Conservation (phyloP, 1,140 invertebrate genomes). For the Aphelenchoides besseyi region DNA sequence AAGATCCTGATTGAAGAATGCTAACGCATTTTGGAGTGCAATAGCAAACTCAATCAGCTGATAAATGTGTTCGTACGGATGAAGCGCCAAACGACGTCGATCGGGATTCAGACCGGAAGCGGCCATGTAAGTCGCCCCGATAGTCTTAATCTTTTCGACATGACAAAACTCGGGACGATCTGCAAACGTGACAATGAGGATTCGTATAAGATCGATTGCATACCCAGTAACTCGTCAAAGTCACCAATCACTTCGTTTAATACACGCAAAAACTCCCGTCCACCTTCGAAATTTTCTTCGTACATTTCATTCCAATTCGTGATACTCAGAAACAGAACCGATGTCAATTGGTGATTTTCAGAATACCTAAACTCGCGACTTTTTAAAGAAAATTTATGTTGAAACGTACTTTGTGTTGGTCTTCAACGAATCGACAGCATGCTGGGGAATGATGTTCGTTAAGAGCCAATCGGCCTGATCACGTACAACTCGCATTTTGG, state of each 20-base stretch:
- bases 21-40: conserved; percentile 54
- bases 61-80: conserved; percentile 62
- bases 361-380: no score
- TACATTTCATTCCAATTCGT: conserved; percentile 93
- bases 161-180: conserved; percentile 76
- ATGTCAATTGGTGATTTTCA: conserved; percentile 86
- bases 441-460: conserved; percentile 90
- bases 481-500: conserved; percentile 71
- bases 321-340: conserved; percentile 88
- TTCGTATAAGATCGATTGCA: background rate
- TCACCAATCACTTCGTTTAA: conserved; percentile 89
- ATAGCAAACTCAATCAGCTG: conserved; percentile 62
- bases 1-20: conserved; percentile 59
- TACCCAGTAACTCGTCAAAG: conserved; percentile 81
- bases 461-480: conserved; percentile 92
- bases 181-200: background rate
- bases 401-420: conserved; percentile 89
- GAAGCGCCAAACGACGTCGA: conserved; percentile 47
- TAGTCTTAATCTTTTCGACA: conserved; percentile 96
- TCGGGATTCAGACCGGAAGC: conserved; percentile 77
- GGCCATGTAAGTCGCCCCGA: conserved; percentile 94
- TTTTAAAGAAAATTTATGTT: no score
- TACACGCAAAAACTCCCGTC: conserved; percentile 85
- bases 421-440: conserved; percentile 86
- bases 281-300: conserved; percentile 69